A percentile compares a stretch with the other conserved stretches of the same genome.
Conservation (phyloP, 2,113 vertebrate genomes). For the Atherinomorus stipes region DNA sequence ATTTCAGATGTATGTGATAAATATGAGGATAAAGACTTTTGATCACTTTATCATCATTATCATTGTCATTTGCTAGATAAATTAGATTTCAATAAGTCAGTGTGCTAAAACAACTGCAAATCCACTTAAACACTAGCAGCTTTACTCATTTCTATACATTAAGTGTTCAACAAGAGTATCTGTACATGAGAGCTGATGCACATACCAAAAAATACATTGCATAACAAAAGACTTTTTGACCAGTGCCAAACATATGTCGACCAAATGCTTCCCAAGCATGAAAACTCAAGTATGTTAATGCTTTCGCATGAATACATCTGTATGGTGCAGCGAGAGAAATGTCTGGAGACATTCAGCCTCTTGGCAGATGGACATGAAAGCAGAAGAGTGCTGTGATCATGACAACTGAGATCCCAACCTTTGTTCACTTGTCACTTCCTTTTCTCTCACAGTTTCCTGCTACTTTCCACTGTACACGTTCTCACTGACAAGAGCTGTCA, state of each 20-base stretch:
- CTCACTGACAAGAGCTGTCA: constrained; percentile 44
- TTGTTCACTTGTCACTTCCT: constrained; percentile 36
- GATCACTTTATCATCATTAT: neutral
- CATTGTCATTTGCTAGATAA: neutral
- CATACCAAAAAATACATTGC: neutral
- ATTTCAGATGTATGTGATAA: neutral
- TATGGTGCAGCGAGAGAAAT: constrained; percentile 14
- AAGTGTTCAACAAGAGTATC: neutral
- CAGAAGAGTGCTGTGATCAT: constrained; percentile 10
- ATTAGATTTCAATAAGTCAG: neutral
- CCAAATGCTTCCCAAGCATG: neutral
- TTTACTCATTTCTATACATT: constrained; percentile 1
- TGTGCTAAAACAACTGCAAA: neutral
- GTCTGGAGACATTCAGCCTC: constrained; percentile 18
- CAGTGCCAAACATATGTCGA: constrained; percentile 2
- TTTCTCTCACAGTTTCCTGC: constrained; percentile 54
- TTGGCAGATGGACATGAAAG: constrained; percentile 23
- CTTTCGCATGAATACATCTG: neutral
- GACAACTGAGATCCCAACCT: constrained; percentile 7
- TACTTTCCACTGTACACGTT: constrained; percentile 56
- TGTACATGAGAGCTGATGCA: neutral
- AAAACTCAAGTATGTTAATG: constrained; percentile 7
- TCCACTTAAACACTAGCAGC: neutral
- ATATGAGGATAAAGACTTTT: neutral
- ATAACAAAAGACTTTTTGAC: constrained; percentile 2